A percentile compares a stretch with the other conserved stretches of the same genome.
phyloP scores from a whole-genome alignment of 2,888 invertebrate genomes.

The Microctonus aethiopoides region DNA sequence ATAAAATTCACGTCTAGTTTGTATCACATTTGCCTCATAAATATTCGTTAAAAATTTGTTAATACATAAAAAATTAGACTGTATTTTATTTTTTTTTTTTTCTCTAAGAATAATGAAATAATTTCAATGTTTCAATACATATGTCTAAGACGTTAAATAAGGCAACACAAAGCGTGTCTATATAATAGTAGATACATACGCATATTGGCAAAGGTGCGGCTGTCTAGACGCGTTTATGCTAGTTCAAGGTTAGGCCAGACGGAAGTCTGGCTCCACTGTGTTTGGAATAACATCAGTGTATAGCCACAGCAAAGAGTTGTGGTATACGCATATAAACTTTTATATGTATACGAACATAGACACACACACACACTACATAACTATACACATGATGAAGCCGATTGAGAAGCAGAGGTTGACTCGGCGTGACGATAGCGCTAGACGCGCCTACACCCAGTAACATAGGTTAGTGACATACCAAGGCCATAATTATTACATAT shows the following conservation, averaged over 20 bases:
- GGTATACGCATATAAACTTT: not conserved
- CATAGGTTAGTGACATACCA: conserved; percentile 64
- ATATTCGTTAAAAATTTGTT: too few relatives aligned
- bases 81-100: too few relatives aligned
- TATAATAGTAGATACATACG: not conserved
- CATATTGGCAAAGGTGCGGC: conserved; percentile 23
- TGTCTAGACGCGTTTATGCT: conserved; percentile 46
- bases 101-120: not conserved
- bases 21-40: too few relatives aligned
- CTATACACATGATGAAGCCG: not conserved
- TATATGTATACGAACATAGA: not conserved
- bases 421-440: conserved; percentile 35
- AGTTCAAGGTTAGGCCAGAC: conserved; percentile 62
- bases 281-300: conserved; percentile 59
- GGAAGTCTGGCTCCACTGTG: conserved; percentile 62
- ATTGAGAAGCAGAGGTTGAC: not conserved
- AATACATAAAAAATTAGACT: too few relatives aligned
- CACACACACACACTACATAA: not conserved
- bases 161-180: not conserved
- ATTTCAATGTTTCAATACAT: conserved; percentile 1
- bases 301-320: conserved; percentile 33
- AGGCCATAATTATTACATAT: conserved; percentile 55
- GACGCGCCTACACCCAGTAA: conserved; percentile 52
- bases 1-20: too few relatives aligned
- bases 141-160: not conserved